Evolutionary conservation across 2,113 vertebrate genomes (phyloP), one percentile per base, ranked within the genome.

Genomic region (Corythornis madagascariensis): DNA sequence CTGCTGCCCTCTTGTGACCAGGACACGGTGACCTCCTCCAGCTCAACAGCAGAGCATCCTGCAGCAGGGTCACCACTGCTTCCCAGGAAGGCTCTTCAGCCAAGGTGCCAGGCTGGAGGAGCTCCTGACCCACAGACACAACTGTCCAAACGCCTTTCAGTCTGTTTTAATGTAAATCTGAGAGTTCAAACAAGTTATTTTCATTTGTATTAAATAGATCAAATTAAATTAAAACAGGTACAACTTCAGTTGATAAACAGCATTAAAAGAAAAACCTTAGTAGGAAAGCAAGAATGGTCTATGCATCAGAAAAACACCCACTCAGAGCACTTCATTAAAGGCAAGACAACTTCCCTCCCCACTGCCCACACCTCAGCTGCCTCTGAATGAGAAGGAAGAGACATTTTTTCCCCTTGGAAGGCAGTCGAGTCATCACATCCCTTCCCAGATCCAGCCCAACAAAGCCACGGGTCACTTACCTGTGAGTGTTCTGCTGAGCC

Each of bases 101-200:
- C 76, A 5, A 8, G 31, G 24, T 7, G 35, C 50, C 29, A 6
- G 43, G 13, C 25, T 48, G 47, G 10, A 22, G 21, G 21, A 28
- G 53, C 15, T 29, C 47, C n/a, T 3, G 9, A 38, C 6, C 35
- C 40, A 42, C 29, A 43, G 2, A 2, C 6, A 35, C 8, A 29
- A 13, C 0, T 26, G 10, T n/a, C 35, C n/a, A 21, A 0, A 0
- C 0, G 25, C 64, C 72, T 91, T 86, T 75, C 84, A 56, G 42
- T 12, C n/a, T 38, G 29, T 42, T 93, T 86, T 94, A 75, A 96
- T 96, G 92, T 80, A 91, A 38, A 83, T 74, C 81, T 78, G 61
- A 28, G 86, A 94, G 88, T 86, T 87, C 90, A 83, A 88, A 63
- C 35, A 86, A 79, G 87, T 83, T 69, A 4, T 92, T 93, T 94